Evolutionary conservation across 1,140 invertebrate species (phyloP).

Genomic region (Argopecten irradians): DNA sequence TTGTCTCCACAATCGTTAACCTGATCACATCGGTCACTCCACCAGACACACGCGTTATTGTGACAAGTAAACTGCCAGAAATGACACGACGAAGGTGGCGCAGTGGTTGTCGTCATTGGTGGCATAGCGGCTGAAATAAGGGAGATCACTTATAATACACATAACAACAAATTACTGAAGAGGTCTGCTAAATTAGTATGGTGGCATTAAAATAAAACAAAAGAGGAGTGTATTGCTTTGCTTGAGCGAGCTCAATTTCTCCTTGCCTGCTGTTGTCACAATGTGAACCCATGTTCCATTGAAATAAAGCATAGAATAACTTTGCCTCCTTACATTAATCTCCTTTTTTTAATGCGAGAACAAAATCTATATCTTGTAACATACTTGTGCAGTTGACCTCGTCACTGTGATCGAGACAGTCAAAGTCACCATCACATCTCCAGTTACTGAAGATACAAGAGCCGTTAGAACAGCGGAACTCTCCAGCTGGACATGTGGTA

Average conservation of each 20-base stretch:
- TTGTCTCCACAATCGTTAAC: conserved; percentile 92
- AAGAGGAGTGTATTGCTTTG: too few relatives aligned
- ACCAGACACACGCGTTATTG: conserved; percentile 85
- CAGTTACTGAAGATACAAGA: conserved; percentile 45
- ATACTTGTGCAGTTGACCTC: conserved; percentile 48
- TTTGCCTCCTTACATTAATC: too few relatives aligned
- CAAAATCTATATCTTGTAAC: too few relatives aligned
- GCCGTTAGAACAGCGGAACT: conserved; percentile 54
- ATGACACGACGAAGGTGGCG: conserved; percentile 1
- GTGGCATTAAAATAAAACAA: too few relatives aligned
- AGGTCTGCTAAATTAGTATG: too few relatives aligned
- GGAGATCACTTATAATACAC: too few relatives aligned
- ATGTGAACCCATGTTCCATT: too few relatives aligned
- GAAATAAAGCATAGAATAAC: too few relatives aligned
- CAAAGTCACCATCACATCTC: conserved; percentile 45
- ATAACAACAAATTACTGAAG: too few relatives aligned
- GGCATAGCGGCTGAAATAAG: neutral
- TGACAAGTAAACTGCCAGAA: conserved; percentile 51
- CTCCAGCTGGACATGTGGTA: conserved; percentile 35
- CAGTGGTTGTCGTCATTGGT: neutral
- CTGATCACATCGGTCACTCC: conserved; percentile 88
- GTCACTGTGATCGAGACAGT: conserved; percentile 54
- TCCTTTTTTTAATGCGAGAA: too few relatives aligned
- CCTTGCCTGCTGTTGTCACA: too few relatives aligned
- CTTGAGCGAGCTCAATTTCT: too few relatives aligned